A percentile compares a stretch with the other conserved stretches of the same genome.
Conservation (phyloP, 2,888 invertebrate species). For the Zhuqinia jingwanae region DNA sequence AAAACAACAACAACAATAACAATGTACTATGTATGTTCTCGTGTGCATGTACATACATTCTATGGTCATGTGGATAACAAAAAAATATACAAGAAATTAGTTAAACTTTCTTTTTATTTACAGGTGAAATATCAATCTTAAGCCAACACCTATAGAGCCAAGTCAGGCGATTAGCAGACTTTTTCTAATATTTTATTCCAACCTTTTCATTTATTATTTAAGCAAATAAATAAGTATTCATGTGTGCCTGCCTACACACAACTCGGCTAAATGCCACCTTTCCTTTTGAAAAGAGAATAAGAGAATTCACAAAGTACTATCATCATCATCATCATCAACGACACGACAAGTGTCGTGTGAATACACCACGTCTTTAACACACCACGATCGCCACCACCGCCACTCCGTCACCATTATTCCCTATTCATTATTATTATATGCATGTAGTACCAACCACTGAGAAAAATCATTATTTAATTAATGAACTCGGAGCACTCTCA, state of each 20-base stretch:
- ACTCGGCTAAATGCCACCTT: too few species aligned
- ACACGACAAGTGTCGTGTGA: conserved; percentile 64
- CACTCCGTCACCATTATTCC: conserved; percentile 22
- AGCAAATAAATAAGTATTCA: background rate
- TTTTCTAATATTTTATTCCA: background rate
- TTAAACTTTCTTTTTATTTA: background rate
- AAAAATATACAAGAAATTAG: background rate
- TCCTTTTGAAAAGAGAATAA: background rate
- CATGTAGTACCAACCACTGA: conserved; percentile 52
- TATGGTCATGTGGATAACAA: background rate
- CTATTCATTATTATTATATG: background rate
- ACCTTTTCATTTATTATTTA: conserved; percentile 18
- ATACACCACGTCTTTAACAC: conserved; percentile 54
- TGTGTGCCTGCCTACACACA: too few species aligned
- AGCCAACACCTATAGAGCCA: background rate
- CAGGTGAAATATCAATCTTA: background rate
- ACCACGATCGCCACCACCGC: conserved; percentile 26
- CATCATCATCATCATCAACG: background rate
- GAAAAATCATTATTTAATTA: conserved; percentile 59
- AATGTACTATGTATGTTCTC: too few species aligned
- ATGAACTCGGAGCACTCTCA: conserved; percentile 30
- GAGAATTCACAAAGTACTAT: background rate
- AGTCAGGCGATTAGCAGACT: background rate
- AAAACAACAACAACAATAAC: too few species aligned
- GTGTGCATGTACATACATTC: background rate